Evolutionary conservation across 2,113 vertebrate genomes (phyloP).

Genomic region (Otis tarda): DNA sequence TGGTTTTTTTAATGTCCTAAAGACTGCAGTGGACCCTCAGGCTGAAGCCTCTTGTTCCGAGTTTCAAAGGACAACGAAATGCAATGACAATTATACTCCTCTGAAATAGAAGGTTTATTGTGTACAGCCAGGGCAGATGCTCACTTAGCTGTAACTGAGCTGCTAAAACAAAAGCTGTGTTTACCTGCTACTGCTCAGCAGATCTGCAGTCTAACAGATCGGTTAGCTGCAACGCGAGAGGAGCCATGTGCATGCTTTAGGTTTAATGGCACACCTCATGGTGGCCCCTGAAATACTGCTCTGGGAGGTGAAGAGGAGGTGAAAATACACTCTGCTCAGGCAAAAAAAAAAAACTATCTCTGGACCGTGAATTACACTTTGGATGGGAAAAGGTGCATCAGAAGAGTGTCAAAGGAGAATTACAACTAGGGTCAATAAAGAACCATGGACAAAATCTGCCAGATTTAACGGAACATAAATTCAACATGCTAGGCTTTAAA

Average conservation of each 20-base stretch:
- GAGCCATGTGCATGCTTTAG: not conserved
- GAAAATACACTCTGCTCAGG: not conserved
- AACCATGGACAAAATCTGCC: slow-evolving; percentile 10
- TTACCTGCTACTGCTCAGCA: slow-evolving; percentile 58
- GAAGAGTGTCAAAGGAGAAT: not conserved
- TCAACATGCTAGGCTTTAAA: slow-evolving; percentile 29
- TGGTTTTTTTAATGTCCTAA: slow-evolving; percentile 30
- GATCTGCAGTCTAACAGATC: not conserved
- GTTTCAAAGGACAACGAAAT: slow-evolving; percentile 57
- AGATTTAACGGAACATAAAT: slow-evolving; percentile 60
- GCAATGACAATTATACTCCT: slow-evolving; percentile 41
- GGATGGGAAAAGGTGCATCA: not conserved
- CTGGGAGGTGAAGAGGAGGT: slow-evolving; percentile 30
- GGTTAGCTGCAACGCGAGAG: not conserved
- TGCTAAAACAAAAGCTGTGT: slow-evolving; percentile 68
- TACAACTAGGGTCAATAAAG: not conserved
- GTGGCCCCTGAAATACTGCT: slow-evolving; percentile 6
- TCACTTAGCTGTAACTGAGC: slow-evolving; percentile 43
- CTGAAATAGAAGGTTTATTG: slow-evolving; percentile 62
- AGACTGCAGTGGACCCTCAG: slow-evolving; percentile 38
- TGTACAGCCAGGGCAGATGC: slow-evolving; percentile 58
- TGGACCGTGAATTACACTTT: slow-evolving; percentile 21
- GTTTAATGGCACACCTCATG: not conserved
- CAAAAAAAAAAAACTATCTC: not conserved
- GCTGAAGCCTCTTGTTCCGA: slow-evolving; percentile 14